phyloP scores from a whole-genome alignment of 2,113 vertebrate species.

The Rhinoderma darwinii region DNA sequence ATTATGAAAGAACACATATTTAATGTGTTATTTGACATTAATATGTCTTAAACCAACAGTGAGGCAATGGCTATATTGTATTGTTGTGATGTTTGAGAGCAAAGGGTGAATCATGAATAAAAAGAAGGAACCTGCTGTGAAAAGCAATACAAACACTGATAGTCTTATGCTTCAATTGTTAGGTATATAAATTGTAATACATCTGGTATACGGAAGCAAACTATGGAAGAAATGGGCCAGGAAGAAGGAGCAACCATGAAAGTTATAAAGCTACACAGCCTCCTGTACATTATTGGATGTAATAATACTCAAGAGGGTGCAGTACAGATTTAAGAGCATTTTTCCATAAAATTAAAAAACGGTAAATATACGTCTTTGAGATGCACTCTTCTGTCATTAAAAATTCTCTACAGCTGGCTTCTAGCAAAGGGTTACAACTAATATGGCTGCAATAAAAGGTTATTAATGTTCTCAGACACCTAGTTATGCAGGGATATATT shows the following conservation, averaged over 20 bases:
- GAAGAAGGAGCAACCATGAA: neutral
- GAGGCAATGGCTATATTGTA: neutral
- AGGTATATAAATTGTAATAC: neutral
- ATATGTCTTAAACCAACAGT: constrained; percentile 20
- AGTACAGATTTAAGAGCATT: neutral
- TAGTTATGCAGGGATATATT: no score
- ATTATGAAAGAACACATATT: neutral
- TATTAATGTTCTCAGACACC: neutral
- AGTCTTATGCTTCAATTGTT: neutral
- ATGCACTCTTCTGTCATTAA: neutral
- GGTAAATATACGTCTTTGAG: neutral
- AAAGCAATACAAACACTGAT: neutral
- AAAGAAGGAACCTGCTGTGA: neutral
- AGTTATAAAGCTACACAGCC: neutral
- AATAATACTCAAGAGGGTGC: neutral
- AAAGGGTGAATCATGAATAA: constrained; percentile 4
- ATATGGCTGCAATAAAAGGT: neutral
- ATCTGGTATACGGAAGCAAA: neutral
- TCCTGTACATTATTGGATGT: neutral
- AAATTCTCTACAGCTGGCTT: neutral
- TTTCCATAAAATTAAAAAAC: neutral
- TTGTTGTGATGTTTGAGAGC: constrained; percentile 34
- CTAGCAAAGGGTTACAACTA: neutral
- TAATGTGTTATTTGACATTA: neutral
- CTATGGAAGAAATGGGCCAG: neutral